A percentile compares a stretch with the other conserved stretches of the same genome.
These are phyloP conservation scores for Sacculina carcini DNA, from an alignment of 2,888 invertebrate genomes.

Conservation along the genomic window DNA sequence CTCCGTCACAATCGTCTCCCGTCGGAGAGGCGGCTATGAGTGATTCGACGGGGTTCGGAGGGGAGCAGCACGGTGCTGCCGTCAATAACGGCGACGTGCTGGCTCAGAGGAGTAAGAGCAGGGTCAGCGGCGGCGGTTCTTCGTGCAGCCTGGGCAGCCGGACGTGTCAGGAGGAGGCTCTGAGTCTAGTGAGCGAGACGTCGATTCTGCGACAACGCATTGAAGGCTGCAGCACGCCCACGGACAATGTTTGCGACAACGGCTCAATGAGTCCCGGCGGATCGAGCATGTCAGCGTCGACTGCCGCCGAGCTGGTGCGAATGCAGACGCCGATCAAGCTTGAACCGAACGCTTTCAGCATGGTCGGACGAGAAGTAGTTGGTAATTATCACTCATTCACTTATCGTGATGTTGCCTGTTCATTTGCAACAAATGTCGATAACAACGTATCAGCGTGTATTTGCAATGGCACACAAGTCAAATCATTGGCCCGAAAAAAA, in stretches of 20 bases:
- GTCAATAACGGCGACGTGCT: too few relatives aligned
- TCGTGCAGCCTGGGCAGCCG: not conserved
- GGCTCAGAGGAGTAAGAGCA: too few relatives aligned
- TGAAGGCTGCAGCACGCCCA: constrained; percentile 11
- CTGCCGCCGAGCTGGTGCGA: not conserved
- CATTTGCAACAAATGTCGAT: too few relatives aligned
- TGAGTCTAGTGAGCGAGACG: constrained; percentile 13
- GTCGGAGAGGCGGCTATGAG: constrained; percentile 2
- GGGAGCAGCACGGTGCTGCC: constrained; percentile 8
- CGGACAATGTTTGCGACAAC: constrained; percentile 5
- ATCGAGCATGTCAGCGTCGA: too few relatives aligned
- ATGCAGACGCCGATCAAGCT: not conserved
- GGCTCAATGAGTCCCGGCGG: not conserved
- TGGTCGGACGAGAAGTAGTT: not conserved
- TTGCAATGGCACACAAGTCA: too few relatives aligned
- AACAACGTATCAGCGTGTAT: too few relatives aligned
- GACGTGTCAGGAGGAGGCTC: constrained; percentile 9
- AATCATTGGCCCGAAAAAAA: too few relatives aligned
- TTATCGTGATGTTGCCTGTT: too few relatives aligned
- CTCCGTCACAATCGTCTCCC: constrained; percentile 9
- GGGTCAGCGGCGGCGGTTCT: too few relatives aligned
- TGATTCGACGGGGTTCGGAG: constrained; percentile 7
- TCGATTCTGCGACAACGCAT: constrained; percentile 14
- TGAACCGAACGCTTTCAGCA: constrained; percentile 1
- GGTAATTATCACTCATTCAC: not conserved